Conservation (phyloP, 2,113 vertebrate species). For the Aspiorhynchus laticeps region DNA sequence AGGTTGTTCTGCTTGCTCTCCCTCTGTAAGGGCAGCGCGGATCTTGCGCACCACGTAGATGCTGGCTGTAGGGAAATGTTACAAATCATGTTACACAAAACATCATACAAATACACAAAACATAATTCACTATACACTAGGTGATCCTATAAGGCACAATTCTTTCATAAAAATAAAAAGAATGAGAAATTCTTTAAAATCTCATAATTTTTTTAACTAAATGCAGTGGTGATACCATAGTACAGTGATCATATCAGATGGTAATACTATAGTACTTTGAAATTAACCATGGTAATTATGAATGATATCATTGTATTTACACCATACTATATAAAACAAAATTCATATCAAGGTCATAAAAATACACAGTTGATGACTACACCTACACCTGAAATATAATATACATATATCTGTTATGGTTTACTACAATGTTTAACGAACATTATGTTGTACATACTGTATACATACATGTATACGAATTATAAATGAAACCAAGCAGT, state of each 20-base stretch:
- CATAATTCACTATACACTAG: not conserved
- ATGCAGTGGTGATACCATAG: not conserved
- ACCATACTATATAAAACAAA: not conserved
- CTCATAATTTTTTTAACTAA: not conserved
- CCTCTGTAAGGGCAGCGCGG: conserved; percentile 59
- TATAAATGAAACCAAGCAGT: not conserved
- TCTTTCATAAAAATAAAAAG: not conserved
- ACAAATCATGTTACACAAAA: not conserved
- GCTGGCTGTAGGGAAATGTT: conserved; percentile 62
- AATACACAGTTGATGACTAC: not conserved
- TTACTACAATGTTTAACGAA: not conserved
- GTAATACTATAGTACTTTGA: not conserved
- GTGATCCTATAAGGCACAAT: not conserved
- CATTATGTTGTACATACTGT: not conserved
- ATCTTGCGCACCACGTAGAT: conserved; percentile 75
- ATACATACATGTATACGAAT: not conserved
- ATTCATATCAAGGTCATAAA: not conserved
- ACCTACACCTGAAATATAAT: not conserved
- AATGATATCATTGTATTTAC: not conserved
- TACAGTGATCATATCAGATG: too few relatives aligned
- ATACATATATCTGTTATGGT: not conserved
- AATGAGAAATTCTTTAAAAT: not conserved
- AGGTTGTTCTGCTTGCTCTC: conserved; percentile 64
- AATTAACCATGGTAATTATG: not conserved
- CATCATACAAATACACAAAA: not conserved